phyloP scores from a whole-genome alignment of 2,888 invertebrate species.

The Platycheirus rosarum region DNA sequence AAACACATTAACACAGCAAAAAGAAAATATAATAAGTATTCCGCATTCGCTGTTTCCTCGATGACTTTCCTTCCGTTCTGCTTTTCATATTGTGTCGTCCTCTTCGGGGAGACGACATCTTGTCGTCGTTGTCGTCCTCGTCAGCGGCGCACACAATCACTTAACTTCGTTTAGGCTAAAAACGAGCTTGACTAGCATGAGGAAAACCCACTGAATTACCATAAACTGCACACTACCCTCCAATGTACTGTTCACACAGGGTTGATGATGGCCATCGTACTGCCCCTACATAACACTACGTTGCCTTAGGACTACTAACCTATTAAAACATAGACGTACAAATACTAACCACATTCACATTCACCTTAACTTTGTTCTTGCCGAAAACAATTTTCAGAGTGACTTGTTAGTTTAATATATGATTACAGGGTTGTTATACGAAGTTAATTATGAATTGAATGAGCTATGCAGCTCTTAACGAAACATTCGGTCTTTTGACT shows the following conservation, averaged over 20 bases:
- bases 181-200: conserved; percentile 42
- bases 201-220: conserved; percentile 65
- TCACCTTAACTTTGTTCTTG: conserved; percentile 48
- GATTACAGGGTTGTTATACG: conserved; percentile 13
- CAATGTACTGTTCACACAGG: conserved; percentile 10
- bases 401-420: neutral
- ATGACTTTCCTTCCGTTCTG: conserved; percentile 69
- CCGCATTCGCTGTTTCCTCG: conserved; percentile 65
- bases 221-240: conserved; percentile 56
- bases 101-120: conserved; percentile 7
- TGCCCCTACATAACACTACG: conserved; percentile 9
- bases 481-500: too few relatives aligned
- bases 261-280: conserved; percentile 34
- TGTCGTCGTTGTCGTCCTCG: neutral
- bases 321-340: conserved; percentile 4
- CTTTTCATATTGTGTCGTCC: conserved; percentile 48
- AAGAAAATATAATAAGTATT: conserved; percentile 49
- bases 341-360: conserved; percentile 24
- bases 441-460: too few relatives aligned
- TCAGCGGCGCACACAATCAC: conserved; percentile 50
- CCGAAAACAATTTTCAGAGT: neutral
- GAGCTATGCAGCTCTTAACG: too few relatives aligned
- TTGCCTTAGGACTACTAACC: conserved; percentile 60
- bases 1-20: conserved; percentile 53
- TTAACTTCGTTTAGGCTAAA: conserved; percentile 62